Percentiles rank a stretch among this genome's conserved stretches.
Conservation (phyloP, 1,140 invertebrate genomes). For the Lerema accius region DNA sequence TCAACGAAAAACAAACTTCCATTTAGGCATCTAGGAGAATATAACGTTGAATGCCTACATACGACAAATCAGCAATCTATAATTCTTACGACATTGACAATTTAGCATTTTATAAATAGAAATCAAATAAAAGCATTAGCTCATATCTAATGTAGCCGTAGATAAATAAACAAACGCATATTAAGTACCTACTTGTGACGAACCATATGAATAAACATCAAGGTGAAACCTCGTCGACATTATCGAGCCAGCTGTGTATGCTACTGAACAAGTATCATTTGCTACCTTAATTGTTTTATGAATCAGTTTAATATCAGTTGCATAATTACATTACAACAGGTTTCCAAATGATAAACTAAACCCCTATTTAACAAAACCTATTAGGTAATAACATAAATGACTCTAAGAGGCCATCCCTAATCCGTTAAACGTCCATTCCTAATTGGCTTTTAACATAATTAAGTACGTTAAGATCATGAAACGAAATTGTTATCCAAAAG, state of each 20-base stretch:
- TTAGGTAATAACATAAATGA: conserved; percentile 12
- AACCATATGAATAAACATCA: conserved; percentile 76
- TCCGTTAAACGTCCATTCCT: not conserved
- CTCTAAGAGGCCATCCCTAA: not conserved
- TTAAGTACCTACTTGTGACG: conserved; percentile 54
- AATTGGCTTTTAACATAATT: conserved; percentile 6
- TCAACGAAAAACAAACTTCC: no score
- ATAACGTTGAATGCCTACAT: no score
- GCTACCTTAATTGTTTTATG: conserved; percentile 42
- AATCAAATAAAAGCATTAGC: no score
- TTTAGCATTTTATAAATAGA: no score
- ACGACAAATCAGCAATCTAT: no score
- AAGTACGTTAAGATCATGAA: not conserved
- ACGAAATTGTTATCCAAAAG: conserved; percentile 11
- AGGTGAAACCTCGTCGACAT: conserved; percentile 70
- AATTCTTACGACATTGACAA: no score
- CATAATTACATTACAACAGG: conserved; percentile 31
- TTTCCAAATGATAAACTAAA: conserved; percentile 11
- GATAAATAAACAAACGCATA: conserved; percentile 34
- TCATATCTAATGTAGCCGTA: no score
- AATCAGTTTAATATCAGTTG: conserved; percentile 38
- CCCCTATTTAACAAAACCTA: conserved; percentile 15
- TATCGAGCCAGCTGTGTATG: conserved; percentile 39
- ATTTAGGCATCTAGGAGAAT: no score
- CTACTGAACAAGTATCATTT: conserved; percentile 47